These are phyloP conservation scores for Pristionchus mayeri DNA, from an alignment of 2,888 invertebrate genomes.

Conservation along the genomic window DNA sequence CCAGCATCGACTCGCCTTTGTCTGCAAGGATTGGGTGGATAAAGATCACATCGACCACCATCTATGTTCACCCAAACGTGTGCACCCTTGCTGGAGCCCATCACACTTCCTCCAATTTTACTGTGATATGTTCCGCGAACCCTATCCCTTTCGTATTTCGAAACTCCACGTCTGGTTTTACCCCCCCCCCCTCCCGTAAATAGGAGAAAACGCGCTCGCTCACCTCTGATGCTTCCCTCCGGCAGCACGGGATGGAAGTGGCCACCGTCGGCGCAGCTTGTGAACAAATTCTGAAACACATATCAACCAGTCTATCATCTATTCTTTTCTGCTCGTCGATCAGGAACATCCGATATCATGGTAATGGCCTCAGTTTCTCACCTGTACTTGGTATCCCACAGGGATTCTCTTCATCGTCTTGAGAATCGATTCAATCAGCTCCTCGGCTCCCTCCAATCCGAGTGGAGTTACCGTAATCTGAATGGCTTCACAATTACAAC, in stretches of 20 bases:
- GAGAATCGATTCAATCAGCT: conserved; percentile 18
- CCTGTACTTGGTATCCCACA: neutral
- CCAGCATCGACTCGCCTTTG: neutral
- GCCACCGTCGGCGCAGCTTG: conserved; percentile 10
- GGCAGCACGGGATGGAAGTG: conserved; percentile 27
- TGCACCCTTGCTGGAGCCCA: no score
- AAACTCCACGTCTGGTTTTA: no score
- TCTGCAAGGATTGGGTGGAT: neutral
- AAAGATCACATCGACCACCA: no score
- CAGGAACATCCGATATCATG: no score
- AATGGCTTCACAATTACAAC: neutral
- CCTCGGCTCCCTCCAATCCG: conserved; percentile 15
- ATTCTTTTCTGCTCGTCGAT: neutral
- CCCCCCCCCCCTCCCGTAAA: no score
- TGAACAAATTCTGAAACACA: neutral
- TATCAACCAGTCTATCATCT: neutral
- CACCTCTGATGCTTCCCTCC: neutral
- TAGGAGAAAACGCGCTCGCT: no score
- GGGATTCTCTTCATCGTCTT: conserved; percentile 13
- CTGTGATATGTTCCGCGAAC: no score
- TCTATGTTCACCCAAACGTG: no score
- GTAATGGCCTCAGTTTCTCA: neutral
- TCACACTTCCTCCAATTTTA: no score
- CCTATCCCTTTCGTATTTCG: no score
- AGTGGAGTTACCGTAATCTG: conserved; percentile 21